Percentiles rank a stretch among this genome's conserved stretches.
Conservation (phyloP, 2,888 invertebrate species). For the Drosophila mettleri region DNA sequence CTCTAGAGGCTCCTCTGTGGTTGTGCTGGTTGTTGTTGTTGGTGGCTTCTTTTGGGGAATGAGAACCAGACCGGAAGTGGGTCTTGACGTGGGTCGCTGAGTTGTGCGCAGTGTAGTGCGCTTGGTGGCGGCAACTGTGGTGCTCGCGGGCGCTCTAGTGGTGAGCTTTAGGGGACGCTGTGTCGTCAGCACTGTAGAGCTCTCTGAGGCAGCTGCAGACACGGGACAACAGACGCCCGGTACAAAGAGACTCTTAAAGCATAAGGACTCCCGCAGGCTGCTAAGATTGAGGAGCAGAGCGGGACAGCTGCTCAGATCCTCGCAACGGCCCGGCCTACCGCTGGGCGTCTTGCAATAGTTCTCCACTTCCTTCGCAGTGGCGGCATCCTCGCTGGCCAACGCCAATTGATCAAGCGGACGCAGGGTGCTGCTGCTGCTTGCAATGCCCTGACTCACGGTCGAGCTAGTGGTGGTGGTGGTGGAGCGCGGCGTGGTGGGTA, state of each 20-base stretch:
- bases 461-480: slow-evolving; percentile 64
- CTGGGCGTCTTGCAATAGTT: slow-evolving; percentile 92
- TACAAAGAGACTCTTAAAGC: slow-evolving; percentile 95
- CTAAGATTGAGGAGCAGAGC: slow-evolving; percentile 92
- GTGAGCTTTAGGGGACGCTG: slow-evolving; percentile 81
- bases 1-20: slow-evolving; percentile 82
- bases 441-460: slow-evolving; percentile 23
- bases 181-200: slow-evolving; percentile 81
- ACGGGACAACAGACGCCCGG: slow-evolving; percentile 96
- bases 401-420: slow-evolving; percentile 76
- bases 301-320: slow-evolving; percentile 95
- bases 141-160: slow-evolving; percentile 74
- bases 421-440: slow-evolving; percentile 40
- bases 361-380: slow-evolving; percentile 86
- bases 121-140: slow-evolving; percentile 79
- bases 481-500: slow-evolving; percentile 81
- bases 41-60: slow-evolving; percentile 83
- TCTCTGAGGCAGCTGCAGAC: slow-evolving; percentile 70
- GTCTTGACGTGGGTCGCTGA: slow-evolving; percentile 58
- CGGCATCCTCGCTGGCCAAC: slow-evolving; percentile 84
- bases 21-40: slow-evolving; percentile 86
- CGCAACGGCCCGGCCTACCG: slow-evolving; percentile 92
- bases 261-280: slow-evolving; percentile 93
- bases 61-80: slow-evolving; percentile 75
- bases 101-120: slow-evolving; percentile 81